Evolutionary conservation across 2,888 invertebrate genomes (phyloP), one percentile per base, ranked within the genome.

Genomic region (Drosophila quinaria): DNA sequence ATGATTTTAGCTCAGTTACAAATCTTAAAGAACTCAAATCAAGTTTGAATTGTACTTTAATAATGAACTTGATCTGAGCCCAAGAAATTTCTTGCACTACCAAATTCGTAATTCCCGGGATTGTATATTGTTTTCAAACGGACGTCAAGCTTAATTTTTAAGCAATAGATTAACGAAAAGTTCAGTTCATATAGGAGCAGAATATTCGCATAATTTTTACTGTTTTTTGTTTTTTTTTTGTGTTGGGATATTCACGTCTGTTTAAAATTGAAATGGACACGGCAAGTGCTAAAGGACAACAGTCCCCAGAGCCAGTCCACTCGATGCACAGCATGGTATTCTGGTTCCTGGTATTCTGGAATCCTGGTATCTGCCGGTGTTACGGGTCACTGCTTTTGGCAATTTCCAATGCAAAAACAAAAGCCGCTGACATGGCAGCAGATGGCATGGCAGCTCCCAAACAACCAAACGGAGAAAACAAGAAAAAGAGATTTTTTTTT

Each of bases 341-440:
- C 35, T 46, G 56, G 22, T 54, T 44, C 37, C 13, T 33, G 31
- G 31, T 17, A 51, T 22, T 22, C 31, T 46, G 46, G 9, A 42
- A 39, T 58, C 41, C 39, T 42, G 65, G 39, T 62, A 50, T 52
- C 50, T 72, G 70, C 50, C 77, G 52, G 73, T 61, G 49, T 76
- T 64, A 76, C 87, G 86, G 81, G 76, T 86, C 81, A 82, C 65
- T 83, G 81, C 62, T 55, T 80, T 61, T 70, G 37, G 65, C 83
- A 66, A 80, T 82, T 82, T 70, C 52, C 58, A 80, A 80, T 80
- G 83, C 83, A 82, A 79, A 82, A 70, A 80, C 71, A 81, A 83
- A 84, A 84, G 69, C 55, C 70, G 84, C 87, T 84, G 87, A 87
- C 78, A 69, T 64, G 70, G 68, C 88, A 79, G 54, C 83, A 87